Evolutionary conservation across 2,888 invertebrate species (phyloP), one percentile per base, ranked within the genome.

Genomic region (Tenthredo amoena): DNA sequence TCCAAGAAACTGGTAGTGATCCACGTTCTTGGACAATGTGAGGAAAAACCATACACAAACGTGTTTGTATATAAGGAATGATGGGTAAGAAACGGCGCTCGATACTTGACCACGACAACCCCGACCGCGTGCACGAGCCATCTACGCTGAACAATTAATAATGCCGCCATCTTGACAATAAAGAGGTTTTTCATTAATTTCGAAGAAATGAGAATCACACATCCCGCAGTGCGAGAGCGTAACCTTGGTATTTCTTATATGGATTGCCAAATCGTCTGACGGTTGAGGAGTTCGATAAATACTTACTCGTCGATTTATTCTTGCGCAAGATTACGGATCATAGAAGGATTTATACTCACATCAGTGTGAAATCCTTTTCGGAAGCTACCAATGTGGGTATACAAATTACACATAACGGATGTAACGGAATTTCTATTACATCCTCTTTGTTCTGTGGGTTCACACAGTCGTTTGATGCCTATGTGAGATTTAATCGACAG

Each of bases 111-210:
- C 62, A 68, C 85, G 40, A 55, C 18, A 31, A 40, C 72, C 62
- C 47, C 68, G 50, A 58, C 72, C 76, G 65, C 79, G 68, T 85
- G 62, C 79, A 40, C 85, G 85, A 55, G 77, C 79, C 85, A 85
- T 85, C 79, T 79, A 79, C 79, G 85, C n/a, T 26, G 85, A 34
- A 81, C 85, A 81, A 85, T 85, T 85, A 85, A 85, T 85, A 85
- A 81, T 68, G 31, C 85, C 79, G 74, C 76, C 77, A 85, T 85
- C 65, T 85, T 79, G 77, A 76, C 43, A 21, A 81, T 81, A 58
- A 81, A 62, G 62, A 40, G 21, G 79, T 81, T 81, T 81, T 72
- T 81, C 62, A 62, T 62, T 62, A 62, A 81, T 81, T 62, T 62
- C 79, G 40, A 81, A 81, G 79, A 81, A 81, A 40, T 37, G 79